Evolutionary conservation across 2,797 vertebrate genomes (phyloP), one percentile per base, ranked within the genome.

Genomic region (Menidia menidia): DNA sequence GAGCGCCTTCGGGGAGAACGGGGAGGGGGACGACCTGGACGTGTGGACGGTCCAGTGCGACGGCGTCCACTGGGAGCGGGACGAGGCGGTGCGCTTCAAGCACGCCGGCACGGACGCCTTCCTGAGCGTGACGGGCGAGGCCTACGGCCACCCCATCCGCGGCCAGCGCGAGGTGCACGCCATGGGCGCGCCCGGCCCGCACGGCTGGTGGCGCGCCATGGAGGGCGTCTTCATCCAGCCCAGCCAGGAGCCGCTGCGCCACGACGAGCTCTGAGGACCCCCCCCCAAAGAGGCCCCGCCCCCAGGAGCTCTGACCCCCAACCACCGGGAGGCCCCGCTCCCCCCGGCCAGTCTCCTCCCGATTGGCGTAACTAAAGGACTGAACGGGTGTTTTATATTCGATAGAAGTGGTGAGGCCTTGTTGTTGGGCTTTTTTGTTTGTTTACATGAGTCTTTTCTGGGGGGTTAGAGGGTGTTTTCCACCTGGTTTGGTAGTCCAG

Each of bases 221-320:
- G 98, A 99, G 83, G 98, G 98, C 0, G 91, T 99, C 77, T 99
- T 98, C 90, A 95, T 99, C 88, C 97, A 95, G 91, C 95, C 97
- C 71, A 95, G 94, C 72, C 78, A 75, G 55, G 93, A 94, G 41
- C 89, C 87, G 0, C 56, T 83, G 3, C 92, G 88, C 54, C 98
- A 99, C 0, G 96, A 98, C 33, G 98, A 99, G 88, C 96, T 99
- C 80, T 99, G 92, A 89, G 39, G 2, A 60, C 47, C 25, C 25
- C 25, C 25, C 25, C 25, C 25, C 25, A n/a, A n/a, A n/a, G n/a
- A n/a, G n/a, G n/a, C 25, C 25, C 25, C 25, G 1, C 25, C 25
- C 25, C 25, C 25, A 25, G 25, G 25, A 2, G 25, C 25, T 25
- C 1, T 25, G 25, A 25, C 25, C 25, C 25, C 25, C 25, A 1